phyloP scores from a whole-genome alignment of 2,797 vertebrate species.

The Australoheros facetus region DNA sequence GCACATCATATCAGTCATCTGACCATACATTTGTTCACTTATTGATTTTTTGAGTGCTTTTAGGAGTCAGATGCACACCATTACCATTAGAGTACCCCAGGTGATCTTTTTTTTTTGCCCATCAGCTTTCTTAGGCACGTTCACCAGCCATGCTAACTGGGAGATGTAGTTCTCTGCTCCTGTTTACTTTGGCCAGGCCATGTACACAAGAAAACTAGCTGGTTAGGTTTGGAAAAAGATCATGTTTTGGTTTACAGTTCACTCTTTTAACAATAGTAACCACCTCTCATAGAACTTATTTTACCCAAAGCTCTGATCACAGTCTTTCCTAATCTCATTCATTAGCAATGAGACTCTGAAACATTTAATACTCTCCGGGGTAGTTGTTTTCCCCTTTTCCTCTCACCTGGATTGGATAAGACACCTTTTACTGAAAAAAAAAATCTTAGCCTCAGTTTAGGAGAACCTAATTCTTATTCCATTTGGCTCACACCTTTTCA shows the following conservation, averaged over 20 bases:
- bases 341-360: slow-evolving; percentile 5
- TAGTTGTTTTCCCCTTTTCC: background rate
- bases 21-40: background rate
- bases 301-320: background rate
- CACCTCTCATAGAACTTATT: background rate
- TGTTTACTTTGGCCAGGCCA: slow-evolving; percentile 14
- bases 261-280: background rate
- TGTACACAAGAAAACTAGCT: background rate
- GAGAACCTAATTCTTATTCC: background rate
- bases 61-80: slow-evolving; percentile 25
- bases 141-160: slow-evolving; percentile 18
- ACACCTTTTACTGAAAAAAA: background rate
- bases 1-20: slow-evolving; percentile 6
- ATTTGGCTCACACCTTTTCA: background rate
- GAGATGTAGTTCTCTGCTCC: slow-evolving; percentile 33
- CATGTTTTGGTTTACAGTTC: background rate
- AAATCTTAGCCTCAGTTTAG: background rate
- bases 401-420: background rate
- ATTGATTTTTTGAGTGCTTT: slow-evolving; percentile 18
- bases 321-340: background rate
- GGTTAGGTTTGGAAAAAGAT: background rate
- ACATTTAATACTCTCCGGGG: background rate
- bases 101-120: slow-evolving; percentile 25
- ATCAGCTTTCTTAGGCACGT: slow-evolving; percentile 17
- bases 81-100: slow-evolving; percentile 15